Evolutionary conservation across 2,888 invertebrate genomes (phyloP).

Genomic region (Choreutis nemorana): DNA sequence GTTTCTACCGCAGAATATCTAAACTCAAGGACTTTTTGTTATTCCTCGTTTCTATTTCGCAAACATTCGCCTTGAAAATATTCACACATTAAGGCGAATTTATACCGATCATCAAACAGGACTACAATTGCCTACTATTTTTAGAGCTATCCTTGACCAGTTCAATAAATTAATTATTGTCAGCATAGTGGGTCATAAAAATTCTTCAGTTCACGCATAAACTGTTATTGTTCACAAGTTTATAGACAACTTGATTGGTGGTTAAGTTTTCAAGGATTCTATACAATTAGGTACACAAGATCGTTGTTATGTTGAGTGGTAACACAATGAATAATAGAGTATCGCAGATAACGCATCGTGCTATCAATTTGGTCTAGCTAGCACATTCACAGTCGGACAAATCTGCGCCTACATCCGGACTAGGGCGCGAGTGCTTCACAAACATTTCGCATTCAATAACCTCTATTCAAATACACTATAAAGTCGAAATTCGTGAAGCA

Average conservation of each 20-base stretch:
- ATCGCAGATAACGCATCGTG: slow-evolving; percentile 36
- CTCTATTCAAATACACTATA: no score
- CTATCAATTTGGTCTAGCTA: slow-evolving; percentile 57
- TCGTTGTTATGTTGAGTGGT: slow-evolving; percentile 19
- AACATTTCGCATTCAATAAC: no score
- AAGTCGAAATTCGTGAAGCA: no score
- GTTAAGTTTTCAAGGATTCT: slow-evolving; percentile 32
- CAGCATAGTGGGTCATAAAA: slow-evolving; percentile 30
- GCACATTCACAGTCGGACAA: slow-evolving; percentile 50
- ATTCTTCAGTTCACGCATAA: slow-evolving; percentile 36
- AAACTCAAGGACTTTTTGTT: no score
- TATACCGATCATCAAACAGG: no score
- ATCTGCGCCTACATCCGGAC: slow-evolving; percentile 61
- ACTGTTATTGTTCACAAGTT: slow-evolving; percentile 47
- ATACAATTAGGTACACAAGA: slow-evolving; percentile 30
- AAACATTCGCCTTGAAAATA: no score
- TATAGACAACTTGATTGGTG: slow-evolving; percentile 45
- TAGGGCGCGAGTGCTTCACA: slow-evolving; percentile 37
- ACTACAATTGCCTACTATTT: no score
- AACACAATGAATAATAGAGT: slow-evolving; percentile 25
- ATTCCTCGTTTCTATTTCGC: no score
- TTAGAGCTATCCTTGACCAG: slow-evolving; percentile 52
- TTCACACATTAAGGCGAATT: no score
- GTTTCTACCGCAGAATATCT: no score
- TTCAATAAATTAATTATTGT: slow-evolving; percentile 39